Evolutionary conservation across 2,797 vertebrate species (phyloP).

Genomic region (Anabas testudineus): DNA sequence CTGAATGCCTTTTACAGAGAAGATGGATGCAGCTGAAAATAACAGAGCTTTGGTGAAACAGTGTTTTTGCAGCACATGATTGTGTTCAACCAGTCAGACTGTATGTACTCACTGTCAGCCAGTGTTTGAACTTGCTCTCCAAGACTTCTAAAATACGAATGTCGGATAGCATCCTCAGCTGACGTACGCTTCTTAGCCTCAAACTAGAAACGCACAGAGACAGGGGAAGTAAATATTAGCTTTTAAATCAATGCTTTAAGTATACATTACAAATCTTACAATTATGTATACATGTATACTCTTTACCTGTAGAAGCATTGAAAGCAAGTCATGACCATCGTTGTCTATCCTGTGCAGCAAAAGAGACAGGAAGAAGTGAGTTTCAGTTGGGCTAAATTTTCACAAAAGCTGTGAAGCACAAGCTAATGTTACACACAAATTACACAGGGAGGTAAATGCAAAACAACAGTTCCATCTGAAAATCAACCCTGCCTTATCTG

Average conservation of each 20-base stretch:
- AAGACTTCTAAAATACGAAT: constrained; percentile 82
- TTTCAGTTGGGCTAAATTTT: constrained; percentile 14
- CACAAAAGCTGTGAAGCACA: constrained; percentile 18
- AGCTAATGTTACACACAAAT: constrained; percentile 22
- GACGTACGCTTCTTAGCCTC: constrained; percentile 84
- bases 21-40: constrained; percentile 84
- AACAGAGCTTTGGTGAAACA: constrained; percentile 28
- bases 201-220: constrained; percentile 74
- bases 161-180: constrained; percentile 82
- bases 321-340: constrained; percentile 85
- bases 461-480: constrained; percentile 27
- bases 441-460: constrained; percentile 23
- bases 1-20: constrained; percentile 86
- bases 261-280: neutral
- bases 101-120: constrained; percentile 83
- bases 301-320: constrained; percentile 83
- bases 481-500: constrained; percentile 32
- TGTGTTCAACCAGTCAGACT: neutral
- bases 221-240: neutral
- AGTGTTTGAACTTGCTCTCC: constrained; percentile 84
- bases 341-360: constrained; percentile 84
- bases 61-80: neutral
- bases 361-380: constrained; percentile 20
- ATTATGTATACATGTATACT: neutral
- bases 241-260: neutral